Evolutionary conservation across 2,113 vertebrate genomes (phyloP).

Genomic region (Synodontis membranacea): DNA sequence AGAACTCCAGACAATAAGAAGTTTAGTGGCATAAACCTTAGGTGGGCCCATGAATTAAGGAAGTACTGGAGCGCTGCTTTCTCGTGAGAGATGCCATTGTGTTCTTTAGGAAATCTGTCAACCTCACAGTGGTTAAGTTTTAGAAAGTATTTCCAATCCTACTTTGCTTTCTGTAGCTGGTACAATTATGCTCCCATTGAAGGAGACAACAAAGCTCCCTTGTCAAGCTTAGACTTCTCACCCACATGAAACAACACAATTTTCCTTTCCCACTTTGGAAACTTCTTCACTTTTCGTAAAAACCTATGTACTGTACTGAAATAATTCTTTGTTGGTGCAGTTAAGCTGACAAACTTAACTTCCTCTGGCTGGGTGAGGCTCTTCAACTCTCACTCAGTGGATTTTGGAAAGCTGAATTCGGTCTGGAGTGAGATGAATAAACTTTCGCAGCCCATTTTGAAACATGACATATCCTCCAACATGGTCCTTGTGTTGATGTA

Average conservation of each 20-base stretch:
- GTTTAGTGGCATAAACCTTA: background rate
- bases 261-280: background rate
- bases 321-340: slow-evolving; percentile 14
- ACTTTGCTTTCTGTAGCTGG: slow-evolving; percentile 14
- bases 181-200: slow-evolving; percentile 12
- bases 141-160: background rate
- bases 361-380: slow-evolving; percentile 24
- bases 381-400: background rate
- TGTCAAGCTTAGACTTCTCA: background rate
- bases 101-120: background rate
- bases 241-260: background rate
- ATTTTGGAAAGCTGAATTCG: background rate
- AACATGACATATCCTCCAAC: slow-evolving; percentile 36
- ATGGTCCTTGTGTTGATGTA: slow-evolving; percentile 40
- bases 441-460: slow-evolving; percentile 31
- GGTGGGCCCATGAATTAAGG: background rate
- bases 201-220: background rate
- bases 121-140: slow-evolving; percentile 8
- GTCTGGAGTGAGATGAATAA: slow-evolving; percentile 31
- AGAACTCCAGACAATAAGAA: background rate
- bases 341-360: slow-evolving; percentile 14
- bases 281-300: background rate
- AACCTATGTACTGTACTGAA: background rate
- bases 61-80: background rate
- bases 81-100: background rate